phyloP scores from a whole-genome alignment of 1,140 invertebrate genomes.

The Lepidotrigona ventralis region DNA sequence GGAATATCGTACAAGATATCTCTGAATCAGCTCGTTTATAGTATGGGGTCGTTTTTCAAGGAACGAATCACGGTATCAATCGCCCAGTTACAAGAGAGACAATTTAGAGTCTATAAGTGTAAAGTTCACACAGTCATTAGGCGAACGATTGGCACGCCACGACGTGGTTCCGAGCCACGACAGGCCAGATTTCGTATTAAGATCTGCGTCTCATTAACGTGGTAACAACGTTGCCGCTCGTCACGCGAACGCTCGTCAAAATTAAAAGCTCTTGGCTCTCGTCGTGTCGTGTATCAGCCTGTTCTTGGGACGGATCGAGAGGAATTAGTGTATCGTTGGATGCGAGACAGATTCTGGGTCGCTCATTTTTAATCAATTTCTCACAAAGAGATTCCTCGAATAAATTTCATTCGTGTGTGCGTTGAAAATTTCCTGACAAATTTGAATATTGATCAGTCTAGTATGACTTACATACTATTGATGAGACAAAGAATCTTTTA shows the following conservation, averaged over 20 bases:
- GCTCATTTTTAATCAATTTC: too few relatives aligned
- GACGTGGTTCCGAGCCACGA: too few relatives aligned
- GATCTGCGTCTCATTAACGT: slow-evolving; percentile 26
- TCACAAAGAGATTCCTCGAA: too few relatives aligned
- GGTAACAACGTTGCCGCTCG: background rate
- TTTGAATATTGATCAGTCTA: too few relatives aligned
- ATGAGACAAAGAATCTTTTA: too few relatives aligned
- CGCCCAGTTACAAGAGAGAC: background rate
- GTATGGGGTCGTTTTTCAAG: too few relatives aligned
- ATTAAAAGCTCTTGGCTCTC: background rate
- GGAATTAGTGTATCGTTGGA: background rate
- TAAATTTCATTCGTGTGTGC: background rate
- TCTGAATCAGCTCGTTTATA: background rate
- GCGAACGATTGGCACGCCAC: slow-evolving; percentile 14
- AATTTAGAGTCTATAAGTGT: slow-evolving; percentile 17
- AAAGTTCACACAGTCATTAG: slow-evolving; percentile 25
- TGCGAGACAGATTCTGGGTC: background rate
- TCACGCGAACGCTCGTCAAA: slow-evolving; percentile 9
- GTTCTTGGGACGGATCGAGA: background rate
- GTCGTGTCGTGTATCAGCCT: background rate
- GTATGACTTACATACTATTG: too few relatives aligned
- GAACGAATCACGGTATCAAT: background rate
- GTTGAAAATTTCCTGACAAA: background rate
- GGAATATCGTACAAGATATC: background rate
- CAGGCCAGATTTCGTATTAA: slow-evolving; percentile 27